Conservation (phyloP, 2,888 invertebrate species). For the Microchrysa polita region DNA sequence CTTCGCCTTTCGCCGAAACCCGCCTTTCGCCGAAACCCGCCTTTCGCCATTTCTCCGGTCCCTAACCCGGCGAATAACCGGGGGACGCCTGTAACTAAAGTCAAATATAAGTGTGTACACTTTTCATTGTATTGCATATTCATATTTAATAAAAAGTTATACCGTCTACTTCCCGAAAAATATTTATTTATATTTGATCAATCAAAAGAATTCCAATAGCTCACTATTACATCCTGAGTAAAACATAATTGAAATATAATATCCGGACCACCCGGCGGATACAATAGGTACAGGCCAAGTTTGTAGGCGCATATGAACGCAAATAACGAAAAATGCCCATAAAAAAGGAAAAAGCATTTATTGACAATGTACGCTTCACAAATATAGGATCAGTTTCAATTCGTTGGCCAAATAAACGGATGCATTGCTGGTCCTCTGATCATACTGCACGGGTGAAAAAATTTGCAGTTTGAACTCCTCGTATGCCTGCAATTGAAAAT, state of each 20-base stretch:
- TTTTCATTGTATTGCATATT: too few relatives aligned
- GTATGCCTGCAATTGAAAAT: neutral
- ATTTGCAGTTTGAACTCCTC: neutral
- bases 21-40: too few relatives aligned
- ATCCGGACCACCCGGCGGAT: neutral
- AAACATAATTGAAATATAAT: neutral
- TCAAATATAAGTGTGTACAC: too few relatives aligned
- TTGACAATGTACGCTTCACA: slow-evolving; percentile 45
- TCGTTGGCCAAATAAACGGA: slow-evolving; percentile 45
- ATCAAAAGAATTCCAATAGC: neutral
- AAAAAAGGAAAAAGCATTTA: slow-evolving; percentile 1
- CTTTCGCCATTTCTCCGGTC: too few relatives aligned
- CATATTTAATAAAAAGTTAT: too few relatives aligned
- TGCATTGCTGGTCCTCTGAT: neutral
- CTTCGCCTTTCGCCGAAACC: too few relatives aligned
- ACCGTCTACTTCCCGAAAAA: too few relatives aligned
- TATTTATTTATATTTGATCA: too few relatives aligned
- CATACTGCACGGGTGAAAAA: neutral
- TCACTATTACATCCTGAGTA: neutral
- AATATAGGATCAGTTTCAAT: slow-evolving; percentile 47
- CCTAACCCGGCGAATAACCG: too few relatives aligned
- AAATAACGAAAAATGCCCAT: neutral
- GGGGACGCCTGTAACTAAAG: too few relatives aligned
- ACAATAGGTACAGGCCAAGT: too few relatives aligned
- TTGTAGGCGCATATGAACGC: neutral